Conservation (phyloP, 2,113 vertebrate species). For the Acanthochromis polyacanthus region DNA sequence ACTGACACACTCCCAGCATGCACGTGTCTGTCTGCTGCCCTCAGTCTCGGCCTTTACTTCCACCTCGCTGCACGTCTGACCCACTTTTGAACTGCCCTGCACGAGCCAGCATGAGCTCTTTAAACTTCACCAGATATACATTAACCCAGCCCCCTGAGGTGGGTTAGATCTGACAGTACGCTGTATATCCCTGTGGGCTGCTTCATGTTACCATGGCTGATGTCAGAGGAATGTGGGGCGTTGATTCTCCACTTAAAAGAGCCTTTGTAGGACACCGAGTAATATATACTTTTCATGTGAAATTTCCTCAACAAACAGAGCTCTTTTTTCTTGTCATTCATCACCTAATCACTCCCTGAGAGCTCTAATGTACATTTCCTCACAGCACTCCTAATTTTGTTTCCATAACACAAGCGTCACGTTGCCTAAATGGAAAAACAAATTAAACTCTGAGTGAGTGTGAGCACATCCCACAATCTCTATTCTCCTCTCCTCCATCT, state of each 20-base stretch:
- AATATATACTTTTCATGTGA: not conserved
- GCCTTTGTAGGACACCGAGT: not conserved
- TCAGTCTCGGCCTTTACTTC: not conserved
- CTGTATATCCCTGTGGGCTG: not conserved
- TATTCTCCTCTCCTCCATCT: not conserved
- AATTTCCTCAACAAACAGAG: not conserved
- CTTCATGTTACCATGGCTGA: not conserved
- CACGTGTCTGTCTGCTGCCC: not conserved
- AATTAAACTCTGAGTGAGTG: constrained; percentile 27
- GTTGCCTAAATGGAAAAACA: not conserved
- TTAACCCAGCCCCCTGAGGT: not conserved
- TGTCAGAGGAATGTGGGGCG: not conserved
- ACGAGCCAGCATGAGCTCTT: not conserved
- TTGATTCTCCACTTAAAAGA: not conserved
- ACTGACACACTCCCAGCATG: not conserved
- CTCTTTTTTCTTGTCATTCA: not conserved
- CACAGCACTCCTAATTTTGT: constrained; percentile 20
- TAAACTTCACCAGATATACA: constrained; percentile 2
- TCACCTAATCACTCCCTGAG: not conserved
- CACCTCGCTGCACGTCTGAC: constrained; percentile 49
- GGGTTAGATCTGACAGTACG: not conserved
- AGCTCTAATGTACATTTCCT: constrained; percentile 1
- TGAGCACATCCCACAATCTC: not conserved
- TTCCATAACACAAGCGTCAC: constrained; percentile 33
- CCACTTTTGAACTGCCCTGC: constrained; percentile 35